Evolutionary conservation across 2,888 invertebrate species (phyloP), one percentile per base, ranked within the genome.

Genomic region (Tubulanus polymorphus): DNA sequence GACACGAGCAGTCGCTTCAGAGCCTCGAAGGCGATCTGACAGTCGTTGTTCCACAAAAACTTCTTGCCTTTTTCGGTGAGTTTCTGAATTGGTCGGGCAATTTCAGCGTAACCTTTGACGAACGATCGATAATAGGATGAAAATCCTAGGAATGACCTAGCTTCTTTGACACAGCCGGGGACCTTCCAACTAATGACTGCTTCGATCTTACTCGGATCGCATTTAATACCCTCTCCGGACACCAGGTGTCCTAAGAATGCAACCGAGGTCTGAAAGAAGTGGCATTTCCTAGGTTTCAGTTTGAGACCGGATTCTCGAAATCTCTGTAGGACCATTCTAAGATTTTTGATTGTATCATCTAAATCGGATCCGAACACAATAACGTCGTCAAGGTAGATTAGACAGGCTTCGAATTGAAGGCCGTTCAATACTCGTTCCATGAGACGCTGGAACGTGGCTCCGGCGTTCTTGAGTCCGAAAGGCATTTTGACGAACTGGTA

Each of bases 381-480:
- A 2, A 61, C 54, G 32, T 56, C 53, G 53, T 59, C 56, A 3
- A 63, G 28, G 47, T 63, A 62, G 2, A 61, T 5, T 3, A 58
- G 37, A 28, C 58, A 60, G 15, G 35, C 41, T n/a, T 55, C 35
- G 48, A 51, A 60, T 3, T 47, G 50, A 6, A 58, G 47, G 15
- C 56, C 56, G n/a, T 48, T 32, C 35, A 61, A 51, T 18, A 62
- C 55, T 47, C 26, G 49, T 41, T 65, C 56, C 54, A 63, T 57
- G 2, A 63, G 27, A 2, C 59, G 29, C 18, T 59, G 35, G 50
- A 63, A 63, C 5, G 57, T 63, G 3, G 57, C 59, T 3, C 18
- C 49, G 6, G 54, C 50, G 30, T 53, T 56, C 20, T 54, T 58
- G 2, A 63, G 27, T 3, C 63, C 59, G 51, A 65, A 59, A 29